These are phyloP conservation scores for Dryoscopus gambensis DNA, from an alignment of 2,113 vertebrate genomes.

Conservation along the genomic window DNA sequence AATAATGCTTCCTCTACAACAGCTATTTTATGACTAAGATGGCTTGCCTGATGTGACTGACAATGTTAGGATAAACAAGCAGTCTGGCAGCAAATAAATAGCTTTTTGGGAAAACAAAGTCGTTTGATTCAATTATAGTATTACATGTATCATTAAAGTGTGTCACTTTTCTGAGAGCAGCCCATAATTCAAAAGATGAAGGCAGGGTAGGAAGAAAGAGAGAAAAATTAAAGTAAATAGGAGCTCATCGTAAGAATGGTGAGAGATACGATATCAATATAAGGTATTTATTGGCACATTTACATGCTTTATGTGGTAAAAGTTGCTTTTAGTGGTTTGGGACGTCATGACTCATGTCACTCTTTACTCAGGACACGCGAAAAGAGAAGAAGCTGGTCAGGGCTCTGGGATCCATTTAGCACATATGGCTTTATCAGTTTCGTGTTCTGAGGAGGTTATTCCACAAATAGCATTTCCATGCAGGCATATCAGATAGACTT, in stretches of 20 bases:
- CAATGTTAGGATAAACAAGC: constrained; percentile 8
- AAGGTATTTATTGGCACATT: neutral
- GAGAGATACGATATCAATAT: neutral
- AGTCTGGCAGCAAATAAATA: neutral
- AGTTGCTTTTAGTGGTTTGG: neutral
- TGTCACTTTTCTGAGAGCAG: neutral
- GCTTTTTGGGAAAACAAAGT: neutral
- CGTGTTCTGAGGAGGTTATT: neutral
- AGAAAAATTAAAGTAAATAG: neutral
- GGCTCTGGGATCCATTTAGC: neutral
- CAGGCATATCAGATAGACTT: neutral
- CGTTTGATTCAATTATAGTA: constrained; percentile 26
- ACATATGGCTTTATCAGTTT: neutral
- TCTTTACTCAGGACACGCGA: neutral
- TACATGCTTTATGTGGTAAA: neutral
- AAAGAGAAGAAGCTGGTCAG: neutral
- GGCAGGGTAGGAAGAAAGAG: neutral
- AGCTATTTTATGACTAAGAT: constrained; percentile 19
- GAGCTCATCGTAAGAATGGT: neutral
- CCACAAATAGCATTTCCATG: neutral
- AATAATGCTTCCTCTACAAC: neutral
- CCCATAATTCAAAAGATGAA: neutral
- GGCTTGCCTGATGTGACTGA: constrained; percentile 17
- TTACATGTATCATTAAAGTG: constrained; percentile 2
- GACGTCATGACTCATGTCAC: neutral